phyloP scores from a whole-genome alignment of 1,140 invertebrate genomes.

The Drosophila kohkoa region DNA sequence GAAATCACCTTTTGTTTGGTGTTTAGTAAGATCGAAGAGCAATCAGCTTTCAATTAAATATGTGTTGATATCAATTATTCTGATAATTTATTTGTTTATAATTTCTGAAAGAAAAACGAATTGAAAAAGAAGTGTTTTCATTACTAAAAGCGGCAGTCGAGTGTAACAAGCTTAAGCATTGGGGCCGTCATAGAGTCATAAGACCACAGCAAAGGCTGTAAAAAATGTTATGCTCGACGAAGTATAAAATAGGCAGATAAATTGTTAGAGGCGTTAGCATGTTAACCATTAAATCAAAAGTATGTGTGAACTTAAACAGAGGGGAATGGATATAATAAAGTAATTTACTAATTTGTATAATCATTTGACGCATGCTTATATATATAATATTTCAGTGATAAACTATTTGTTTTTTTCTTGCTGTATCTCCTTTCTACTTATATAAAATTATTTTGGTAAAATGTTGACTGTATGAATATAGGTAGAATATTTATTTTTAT shows the following conservation, averaged over 20 bases:
- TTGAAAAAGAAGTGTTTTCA: neutral
- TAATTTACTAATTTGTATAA: too few relatives aligned
- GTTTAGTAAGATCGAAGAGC: conserved; percentile 40
- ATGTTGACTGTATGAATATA: too few relatives aligned
- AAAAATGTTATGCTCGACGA: conserved; percentile 62
- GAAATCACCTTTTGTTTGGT: conserved; percentile 27
- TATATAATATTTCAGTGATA: too few relatives aligned
- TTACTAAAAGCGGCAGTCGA: neutral
- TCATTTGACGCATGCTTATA: too few relatives aligned
- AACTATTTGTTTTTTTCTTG: too few relatives aligned
- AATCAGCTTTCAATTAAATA: conserved; percentile 50
- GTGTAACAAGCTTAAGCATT: neutral
- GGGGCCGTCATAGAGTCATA: neutral
- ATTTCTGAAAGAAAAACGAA: neutral
- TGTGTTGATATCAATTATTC: too few relatives aligned
- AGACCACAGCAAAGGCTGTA: neutral
- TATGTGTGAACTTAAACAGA: neutral
- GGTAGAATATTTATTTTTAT: too few relatives aligned
- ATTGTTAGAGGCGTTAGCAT: conserved; percentile 35
- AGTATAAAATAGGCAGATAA: conserved; percentile 62
- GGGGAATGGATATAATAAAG: too few relatives aligned
- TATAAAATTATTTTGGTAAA: too few relatives aligned
- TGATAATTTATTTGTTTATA: too few relatives aligned
- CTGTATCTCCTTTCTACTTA: too few relatives aligned
- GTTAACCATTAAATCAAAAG: neutral